These are phyloP conservation scores for Lepidurus couesii DNA, from an alignment of 1,140 invertebrate genomes.

Conservation along the genomic window DNA sequence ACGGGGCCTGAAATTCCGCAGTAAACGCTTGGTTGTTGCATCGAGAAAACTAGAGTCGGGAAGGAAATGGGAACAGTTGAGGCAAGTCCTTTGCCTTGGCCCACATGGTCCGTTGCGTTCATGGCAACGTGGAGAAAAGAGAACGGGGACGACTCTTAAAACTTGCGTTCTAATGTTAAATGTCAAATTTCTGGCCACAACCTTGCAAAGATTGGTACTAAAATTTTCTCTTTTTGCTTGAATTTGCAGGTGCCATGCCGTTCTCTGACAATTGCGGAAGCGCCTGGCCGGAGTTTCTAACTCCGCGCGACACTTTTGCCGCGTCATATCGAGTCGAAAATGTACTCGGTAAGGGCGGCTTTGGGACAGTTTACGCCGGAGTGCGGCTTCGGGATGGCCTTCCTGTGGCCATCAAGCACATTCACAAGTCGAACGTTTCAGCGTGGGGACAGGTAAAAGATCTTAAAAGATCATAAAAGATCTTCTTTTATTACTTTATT, in stretches of 20 bases:
- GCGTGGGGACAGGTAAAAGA: constrained; percentile 37
- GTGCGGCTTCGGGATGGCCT: constrained; percentile 46
- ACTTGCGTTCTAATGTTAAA: background rate
- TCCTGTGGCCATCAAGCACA: constrained; percentile 54
- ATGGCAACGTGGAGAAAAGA: background rate
- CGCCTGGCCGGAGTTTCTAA: background rate
- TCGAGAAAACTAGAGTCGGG: background rate
- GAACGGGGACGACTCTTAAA: background rate
- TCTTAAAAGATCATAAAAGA: no score
- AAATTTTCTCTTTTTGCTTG: background rate
- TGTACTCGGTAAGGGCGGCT: constrained; percentile 52
- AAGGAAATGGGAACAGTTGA: constrained; percentile 12
- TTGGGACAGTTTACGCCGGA: constrained; percentile 54
- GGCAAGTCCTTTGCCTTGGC: constrained; percentile 13
- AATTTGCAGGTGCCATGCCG: background rate
- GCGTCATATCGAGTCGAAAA: constrained; percentile 48
- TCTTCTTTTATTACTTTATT: background rate
- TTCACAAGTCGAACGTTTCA: constrained; percentile 51
- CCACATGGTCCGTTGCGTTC: background rate
- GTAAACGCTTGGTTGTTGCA: background rate
- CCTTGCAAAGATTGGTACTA: background rate
- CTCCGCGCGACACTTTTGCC: constrained; percentile 36
- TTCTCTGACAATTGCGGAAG: background rate
- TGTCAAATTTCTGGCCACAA: no score
- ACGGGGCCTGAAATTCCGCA: constrained; percentile 1